Percentiles rank a stretch among this genome's conserved stretches.
Evolutionary conservation across 2,888 invertebrate genomes (phyloP).

Genomic region (Drosophila niveifrons): DNA sequence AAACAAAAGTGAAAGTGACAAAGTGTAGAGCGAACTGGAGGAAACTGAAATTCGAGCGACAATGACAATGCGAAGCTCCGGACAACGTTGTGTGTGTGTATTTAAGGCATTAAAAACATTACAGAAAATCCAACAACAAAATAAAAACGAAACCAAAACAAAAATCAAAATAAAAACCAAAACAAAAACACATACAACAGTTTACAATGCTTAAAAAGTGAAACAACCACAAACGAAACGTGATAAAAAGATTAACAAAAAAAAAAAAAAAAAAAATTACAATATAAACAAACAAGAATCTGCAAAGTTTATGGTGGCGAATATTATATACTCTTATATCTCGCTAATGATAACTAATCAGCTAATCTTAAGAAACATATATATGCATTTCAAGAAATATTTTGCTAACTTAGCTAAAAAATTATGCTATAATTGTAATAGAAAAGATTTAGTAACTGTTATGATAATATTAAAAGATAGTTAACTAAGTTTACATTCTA

Average conservation of each 20-base stretch:
- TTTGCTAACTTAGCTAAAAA: no score
- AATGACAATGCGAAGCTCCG: constrained; percentile 73
- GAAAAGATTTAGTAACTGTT: no score
- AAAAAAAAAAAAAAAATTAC: constrained; percentile 38
- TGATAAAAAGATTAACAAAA: constrained; percentile 62
- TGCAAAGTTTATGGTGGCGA: neutral
- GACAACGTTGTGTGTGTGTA: constrained; percentile 68
- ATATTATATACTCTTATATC: constrained; percentile 21
- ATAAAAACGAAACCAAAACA: constrained; percentile 19
- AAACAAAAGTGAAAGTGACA: constrained; percentile 75
- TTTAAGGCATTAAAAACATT: constrained; percentile 71
- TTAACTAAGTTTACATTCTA: no score
- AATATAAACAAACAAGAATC: constrained; percentile 8
- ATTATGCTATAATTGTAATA: no score
- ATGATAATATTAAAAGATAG: no score
- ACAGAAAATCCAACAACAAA: constrained; percentile 33
- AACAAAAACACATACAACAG: constrained; percentile 36
- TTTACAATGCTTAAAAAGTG: constrained; percentile 52
- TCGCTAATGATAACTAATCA: no score
- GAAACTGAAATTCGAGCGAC: constrained; percentile 69
- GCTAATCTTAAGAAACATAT: no score
- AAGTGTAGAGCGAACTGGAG: constrained; percentile 55
- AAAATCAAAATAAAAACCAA: constrained; percentile 29
- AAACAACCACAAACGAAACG: constrained; percentile 45
- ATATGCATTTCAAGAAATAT: no score